Base-by-base conservation (phyloP, 2,113 vertebrate genomes). In the Butorides virescens region DNA sequence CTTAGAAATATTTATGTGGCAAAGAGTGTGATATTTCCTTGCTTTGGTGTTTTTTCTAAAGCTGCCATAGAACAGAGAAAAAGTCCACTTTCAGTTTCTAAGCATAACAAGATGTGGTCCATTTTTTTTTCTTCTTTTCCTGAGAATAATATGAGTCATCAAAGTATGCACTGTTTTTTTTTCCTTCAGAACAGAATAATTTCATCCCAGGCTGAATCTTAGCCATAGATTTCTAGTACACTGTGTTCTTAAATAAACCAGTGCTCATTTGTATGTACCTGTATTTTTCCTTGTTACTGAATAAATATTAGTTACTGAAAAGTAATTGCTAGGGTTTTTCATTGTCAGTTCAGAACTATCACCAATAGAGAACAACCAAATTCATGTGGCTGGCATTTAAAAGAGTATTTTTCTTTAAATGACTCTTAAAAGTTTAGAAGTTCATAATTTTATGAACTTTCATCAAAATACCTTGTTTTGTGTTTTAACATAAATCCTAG, bases 341-440 rank as follows among this genome's bases (percentile, higher is more conserved):
- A 25, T 53, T 85, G 46, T 42, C 21, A 32, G 8, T 46, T 85
- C 37, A 46, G 25, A 71, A 66, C 8, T 32, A 44, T 93, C 34
- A 92, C 67, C 66, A 84, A 61, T n/a, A 92, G 37, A 91, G 65
- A 94, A 88, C 63, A 88, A 91, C 25, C 53, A 86, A 56, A 79
- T 86, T 61, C n/a, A 65, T 62, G 32, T 78, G 61, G 55, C 44
- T 96, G 67, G 73, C 88, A 93, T 96, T 97, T 96, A 91, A 94
- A 96, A 83, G 27, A 90, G 21, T 73, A 20, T 87, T 76, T 79
- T 76, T 93, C 66, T 97, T 95, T 88, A 23, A 46, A 73, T 91
- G 79, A 84, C 62, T 83, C 71, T 86, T 94, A 49, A 55, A 81
- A 70, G 47, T 50, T 84, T 91, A 82, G 32, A 21, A 91, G n/a